Conservation (phyloP, 2,113 vertebrate species). For the Heteronetta atricapilla region DNA sequence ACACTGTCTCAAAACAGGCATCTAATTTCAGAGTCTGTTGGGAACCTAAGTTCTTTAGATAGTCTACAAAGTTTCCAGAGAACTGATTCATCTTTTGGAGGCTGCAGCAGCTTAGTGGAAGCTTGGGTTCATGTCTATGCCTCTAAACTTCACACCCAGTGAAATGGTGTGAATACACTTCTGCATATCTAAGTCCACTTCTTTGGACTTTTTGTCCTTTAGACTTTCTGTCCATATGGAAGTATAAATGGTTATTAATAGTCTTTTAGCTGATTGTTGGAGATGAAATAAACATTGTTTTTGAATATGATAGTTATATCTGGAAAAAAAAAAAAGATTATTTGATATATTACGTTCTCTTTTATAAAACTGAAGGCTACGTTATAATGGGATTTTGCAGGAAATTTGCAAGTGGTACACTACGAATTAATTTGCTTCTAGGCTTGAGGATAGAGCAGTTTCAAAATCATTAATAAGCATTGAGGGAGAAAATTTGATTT, state of each 20-base stretch:
- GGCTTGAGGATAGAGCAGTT: not conserved
- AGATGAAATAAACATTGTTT: not conserved
- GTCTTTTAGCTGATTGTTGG: not conserved
- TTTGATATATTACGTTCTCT: not conserved
- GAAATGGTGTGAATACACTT: not conserved
- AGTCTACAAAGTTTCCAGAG: slow-evolving; percentile 13
- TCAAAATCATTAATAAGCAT: slow-evolving; percentile 13
- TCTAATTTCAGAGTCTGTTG: slow-evolving; percentile 1
- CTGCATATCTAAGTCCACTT: not conserved
- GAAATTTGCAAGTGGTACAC: not conserved
- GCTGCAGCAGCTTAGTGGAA: not conserved
- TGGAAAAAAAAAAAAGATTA: not conserved
- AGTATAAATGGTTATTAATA: not conserved
- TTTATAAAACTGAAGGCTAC: not conserved
- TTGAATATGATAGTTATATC: not conserved
- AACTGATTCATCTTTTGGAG: not conserved
- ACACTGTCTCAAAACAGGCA: not conserved
- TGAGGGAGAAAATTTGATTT: not conserved
- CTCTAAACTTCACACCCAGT: not conserved
- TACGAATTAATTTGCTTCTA: not conserved
- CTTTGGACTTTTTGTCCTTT: not conserved
- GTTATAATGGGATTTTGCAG: not conserved
- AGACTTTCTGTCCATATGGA: not conserved
- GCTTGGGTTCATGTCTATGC: not conserved
- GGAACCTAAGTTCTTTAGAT: not conserved